Base-by-base conservation (phyloP, 1,140 invertebrate species). In the Teleogryllus occipitalis region DNA sequence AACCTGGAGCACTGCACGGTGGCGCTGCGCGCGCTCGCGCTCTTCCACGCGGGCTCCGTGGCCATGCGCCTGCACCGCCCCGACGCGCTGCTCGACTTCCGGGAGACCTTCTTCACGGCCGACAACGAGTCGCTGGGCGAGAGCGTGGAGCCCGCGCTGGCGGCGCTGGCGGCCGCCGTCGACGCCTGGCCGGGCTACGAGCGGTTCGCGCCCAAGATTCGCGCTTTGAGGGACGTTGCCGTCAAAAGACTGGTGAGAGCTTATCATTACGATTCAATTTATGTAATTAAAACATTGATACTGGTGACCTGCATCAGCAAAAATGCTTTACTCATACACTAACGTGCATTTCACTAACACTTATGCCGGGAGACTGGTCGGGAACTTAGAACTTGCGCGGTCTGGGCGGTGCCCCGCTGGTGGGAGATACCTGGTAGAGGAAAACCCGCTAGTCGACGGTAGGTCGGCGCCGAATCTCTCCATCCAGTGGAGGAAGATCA, bases 41-140 rank as follows among this genome's bases (percentile, higher is more conserved):
- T 22, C 14, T 77, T 82, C 15, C 82, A 82, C 74, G 81, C 81
- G 74, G 14, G 74, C 5, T 82, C 81, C 21, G 27, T 81, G 46
- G 80, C 76, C 2, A 47, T 80, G n/a, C 47, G 73, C 1, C 47
- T 79, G 10, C 14, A 48, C 14, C 21, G 22, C 5, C 77, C 77
- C 7, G 15, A 72, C 21, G 49, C 18, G 22, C 14, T 47, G 21
- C 27, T 21, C 21, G 18, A 77, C 18, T 39, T 77, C 76, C 22
- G 47, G 8, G 76, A 77, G 47, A 47, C 8, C 47, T 47, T 77
- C 22, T 77, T 21, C 47, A 39, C 47, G 39, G 39, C 22, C 10
- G 76, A 77, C 18, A 77, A 47, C 76, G 74, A 75, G 74, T 22
- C 39, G 74, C 74, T 75, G 21, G 74, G 10, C 10, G 21, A 75